Evolutionary conservation across 2,888 invertebrate species (phyloP), one percentile per base, ranked within the genome.

Genomic region (Drosophila paucipuncta): DNA sequence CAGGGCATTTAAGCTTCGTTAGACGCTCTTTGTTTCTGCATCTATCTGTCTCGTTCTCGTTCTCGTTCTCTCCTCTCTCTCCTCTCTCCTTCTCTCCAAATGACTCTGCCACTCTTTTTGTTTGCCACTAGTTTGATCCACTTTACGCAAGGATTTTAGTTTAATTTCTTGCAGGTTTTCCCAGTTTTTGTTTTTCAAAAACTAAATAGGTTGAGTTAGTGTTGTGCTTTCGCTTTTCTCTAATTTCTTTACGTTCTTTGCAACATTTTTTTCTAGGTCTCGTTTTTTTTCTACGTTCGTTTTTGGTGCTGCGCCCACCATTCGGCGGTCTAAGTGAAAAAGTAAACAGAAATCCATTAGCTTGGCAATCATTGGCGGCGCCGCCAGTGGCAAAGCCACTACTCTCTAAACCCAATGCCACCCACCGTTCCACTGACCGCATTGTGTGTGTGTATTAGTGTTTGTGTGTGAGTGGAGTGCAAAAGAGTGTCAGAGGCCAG

Each of bases 311-410:
- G 61, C 63, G 58, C 50, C 69, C 68, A 67, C 57, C 52, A 67
- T 64, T 74, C 75, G 71, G 65, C 78, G 70, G 73, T 84, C 86
- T 91, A 91, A 91, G 89, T 91, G 89, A 85, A 91, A 91, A 91
- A 91, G 91, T 91, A 91, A 91, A 91, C 91, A 91, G 91, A 91
- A 91, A 91, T 91, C 91, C 91, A 91, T 91, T 91, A 91, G 91
- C 91, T 87, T 76, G 81, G 91, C 91, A 91, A 91, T 91, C 91
- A 91, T 91, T 90, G 91, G 79, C 78, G 90, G 86, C 86, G 86
- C 75, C 89, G 61, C 60, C 69, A 80, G 39, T 69, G 54, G 68
- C 68, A 61, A 31, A 47, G 60, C 6, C 16, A 16, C 54, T n/a
- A 22, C 22, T 54, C 58, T 37, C 39, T n/a, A 4, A 53, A 0